phyloP scores from a whole-genome alignment of 1,140 invertebrate genomes.

The Drosophila kanapiae region DNA sequence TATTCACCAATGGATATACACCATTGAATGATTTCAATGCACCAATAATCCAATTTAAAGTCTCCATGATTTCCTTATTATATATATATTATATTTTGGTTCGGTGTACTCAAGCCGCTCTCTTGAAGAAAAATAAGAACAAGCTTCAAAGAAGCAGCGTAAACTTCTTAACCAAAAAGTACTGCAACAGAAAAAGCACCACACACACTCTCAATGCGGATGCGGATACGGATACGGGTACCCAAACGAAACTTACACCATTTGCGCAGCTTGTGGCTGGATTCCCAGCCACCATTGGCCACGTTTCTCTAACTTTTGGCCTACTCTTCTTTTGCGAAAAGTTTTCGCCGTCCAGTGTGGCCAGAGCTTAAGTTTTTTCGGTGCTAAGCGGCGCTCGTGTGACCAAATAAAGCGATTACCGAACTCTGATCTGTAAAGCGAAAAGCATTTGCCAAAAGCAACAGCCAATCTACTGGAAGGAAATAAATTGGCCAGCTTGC shows the following conservation, averaged over 20 bases:
- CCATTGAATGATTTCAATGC: not conserved
- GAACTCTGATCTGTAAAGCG: slow-evolving; percentile 40
- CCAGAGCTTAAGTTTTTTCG: slow-evolving; percentile 34
- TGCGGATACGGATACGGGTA: slow-evolving; percentile 4
- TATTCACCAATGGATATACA: not conserved
- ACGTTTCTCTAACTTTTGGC: slow-evolving; percentile 16
- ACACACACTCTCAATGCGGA: not conserved
- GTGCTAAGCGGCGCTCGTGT: slow-evolving; percentile 34
- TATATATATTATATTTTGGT: not conserved
- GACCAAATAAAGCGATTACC: slow-evolving; percentile 51
- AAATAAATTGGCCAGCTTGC: slow-evolving; percentile 40
- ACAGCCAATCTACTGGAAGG: slow-evolving; percentile 2
- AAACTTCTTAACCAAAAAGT: slow-evolving; percentile 71
- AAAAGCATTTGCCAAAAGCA: slow-evolving; percentile 2
- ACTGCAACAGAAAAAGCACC: slow-evolving; percentile 30
- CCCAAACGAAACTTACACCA: slow-evolving; percentile 35
- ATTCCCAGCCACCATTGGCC: slow-evolving; percentile 29
- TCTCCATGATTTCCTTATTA: not conserved
- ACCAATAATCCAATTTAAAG: not conserved
- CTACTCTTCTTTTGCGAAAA: slow-evolving; percentile 15
- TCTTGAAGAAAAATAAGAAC: slow-evolving; percentile 6
- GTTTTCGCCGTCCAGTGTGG: slow-evolving; percentile 30
- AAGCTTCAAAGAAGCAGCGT: slow-evolving; percentile 16
- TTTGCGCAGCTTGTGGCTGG: slow-evolving; percentile 30
- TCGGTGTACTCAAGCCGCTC: slow-evolving; percentile 9